A percentile compares a stretch with the other conserved stretches of the same genome.
phyloP scores from a whole-genome alignment of 2,797 vertebrate genomes.

The Percopsis omiscomaycus region DNA sequence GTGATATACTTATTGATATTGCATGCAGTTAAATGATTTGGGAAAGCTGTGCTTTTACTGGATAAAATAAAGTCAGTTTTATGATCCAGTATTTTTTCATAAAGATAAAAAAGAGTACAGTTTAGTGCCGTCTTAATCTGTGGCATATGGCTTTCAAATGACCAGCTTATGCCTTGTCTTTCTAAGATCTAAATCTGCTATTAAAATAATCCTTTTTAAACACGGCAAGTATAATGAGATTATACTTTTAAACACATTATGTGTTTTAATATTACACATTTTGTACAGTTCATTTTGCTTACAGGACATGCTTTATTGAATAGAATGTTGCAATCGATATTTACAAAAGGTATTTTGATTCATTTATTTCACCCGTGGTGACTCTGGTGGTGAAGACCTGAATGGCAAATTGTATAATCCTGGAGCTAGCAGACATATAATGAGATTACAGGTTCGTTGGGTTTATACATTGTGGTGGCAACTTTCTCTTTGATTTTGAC shows the following conservation, averaged over 20 bases:
- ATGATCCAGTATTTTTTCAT: conserved; percentile 57
- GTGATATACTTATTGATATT: conserved; percentile 65
- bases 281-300: conserved; percentile 26
- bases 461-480: conserved; percentile 42
- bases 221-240: conserved; percentile 76
- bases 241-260: conserved; percentile 60
- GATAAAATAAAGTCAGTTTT: conserved; percentile 57
- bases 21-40: conserved; percentile 56
- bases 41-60: conserved; percentile 63
- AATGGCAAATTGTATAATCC: conserved; percentile 21
- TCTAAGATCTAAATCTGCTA: conserved; percentile 76
- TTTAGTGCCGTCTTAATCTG: conserved; percentile 67
- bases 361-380: conserved; percentile 20
- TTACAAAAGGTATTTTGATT: conserved; percentile 27
- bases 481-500: conserved; percentile 58
- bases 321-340: conserved; percentile 27
- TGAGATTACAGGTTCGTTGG: conserved; percentile 61
- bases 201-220: conserved; percentile 74
- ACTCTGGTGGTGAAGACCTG: conserved; percentile 8
- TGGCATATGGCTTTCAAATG: conserved; percentile 79
- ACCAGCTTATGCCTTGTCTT: conserved; percentile 75
- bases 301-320: conserved; percentile 39
- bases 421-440: conserved; percentile 54
- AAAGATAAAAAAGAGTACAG: conserved; percentile 44
- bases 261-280: conserved; percentile 23